Evolutionary conservation across 2,888 invertebrate genomes (phyloP).

Genomic region (Pharmacophagus antenor): DNA sequence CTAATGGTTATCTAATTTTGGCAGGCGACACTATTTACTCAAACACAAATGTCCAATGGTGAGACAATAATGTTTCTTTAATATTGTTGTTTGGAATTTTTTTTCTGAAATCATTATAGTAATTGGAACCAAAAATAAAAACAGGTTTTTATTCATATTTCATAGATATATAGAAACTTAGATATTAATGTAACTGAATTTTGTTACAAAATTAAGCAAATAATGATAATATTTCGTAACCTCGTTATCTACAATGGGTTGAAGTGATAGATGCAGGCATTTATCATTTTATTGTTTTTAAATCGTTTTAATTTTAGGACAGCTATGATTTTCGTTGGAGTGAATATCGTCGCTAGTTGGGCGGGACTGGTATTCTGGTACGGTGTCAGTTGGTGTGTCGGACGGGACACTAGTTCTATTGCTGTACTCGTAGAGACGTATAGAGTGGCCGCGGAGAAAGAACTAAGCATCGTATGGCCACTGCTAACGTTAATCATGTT

Average conservation of each 20-base stretch:
- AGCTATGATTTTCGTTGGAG: conserved; percentile 46
- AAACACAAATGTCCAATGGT: conserved; percentile 62
- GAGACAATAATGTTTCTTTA: conserved; percentile 33
- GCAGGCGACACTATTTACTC: conserved; percentile 61
- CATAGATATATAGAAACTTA: too few relatives aligned
- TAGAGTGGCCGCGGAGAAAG: conserved; percentile 42
- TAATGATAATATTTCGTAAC: too few relatives aligned
- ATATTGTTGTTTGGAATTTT: too few relatives aligned
- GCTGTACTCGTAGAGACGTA: conserved; percentile 56
- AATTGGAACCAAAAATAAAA: too few relatives aligned
- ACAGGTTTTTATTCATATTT: too few relatives aligned
- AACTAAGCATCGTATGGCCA: conserved; percentile 49
- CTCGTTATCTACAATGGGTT: too few relatives aligned
- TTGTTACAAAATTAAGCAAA: too few relatives aligned
- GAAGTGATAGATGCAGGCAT: too few relatives aligned
- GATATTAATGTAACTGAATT: too few relatives aligned
- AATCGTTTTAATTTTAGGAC: conserved; percentile 48
- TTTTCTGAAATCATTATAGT: too few relatives aligned
- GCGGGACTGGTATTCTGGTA: conserved; percentile 59
- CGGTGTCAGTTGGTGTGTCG: conserved; percentile 42
- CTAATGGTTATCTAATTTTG: conserved; percentile 62
- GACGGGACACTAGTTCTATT: conserved; percentile 45
- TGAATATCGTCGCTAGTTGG: conserved; percentile 56
- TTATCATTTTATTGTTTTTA: too few relatives aligned
- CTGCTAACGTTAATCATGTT: conserved; percentile 49